phyloP scores from a whole-genome alignment of 2,113 vertebrate genomes.

The Ibidorhyncha struthersii region DNA sequence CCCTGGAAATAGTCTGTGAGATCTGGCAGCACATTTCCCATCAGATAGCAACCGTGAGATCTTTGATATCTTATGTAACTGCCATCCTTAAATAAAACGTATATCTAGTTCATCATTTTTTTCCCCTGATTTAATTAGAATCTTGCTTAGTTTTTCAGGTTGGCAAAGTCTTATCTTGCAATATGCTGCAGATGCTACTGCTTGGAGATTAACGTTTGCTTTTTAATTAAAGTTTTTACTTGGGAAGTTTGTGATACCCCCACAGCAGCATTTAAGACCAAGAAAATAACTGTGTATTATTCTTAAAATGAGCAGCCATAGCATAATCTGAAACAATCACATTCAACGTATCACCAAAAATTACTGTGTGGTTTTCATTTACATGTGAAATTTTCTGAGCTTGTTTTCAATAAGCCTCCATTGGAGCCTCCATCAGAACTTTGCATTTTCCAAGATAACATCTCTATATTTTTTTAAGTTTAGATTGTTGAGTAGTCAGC shows the following conservation, averaged over 20 bases:
- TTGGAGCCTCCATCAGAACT: neutral
- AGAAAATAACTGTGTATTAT: conserved; percentile 16
- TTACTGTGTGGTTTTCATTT: neutral
- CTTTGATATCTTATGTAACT: conserved; percentile 50
- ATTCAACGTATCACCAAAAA: neutral
- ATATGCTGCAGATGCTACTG: conserved; percentile 31
- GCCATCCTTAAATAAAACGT: conserved; percentile 39
- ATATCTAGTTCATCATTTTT: conserved; percentile 14
- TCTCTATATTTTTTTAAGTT: neutral
- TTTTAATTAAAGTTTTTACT: conserved; percentile 60
- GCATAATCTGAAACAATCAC: conserved; percentile 5
- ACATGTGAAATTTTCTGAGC: neutral
- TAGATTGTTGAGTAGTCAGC: neutral
- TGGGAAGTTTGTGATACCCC: conserved; percentile 2
- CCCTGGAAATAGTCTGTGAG: neutral
- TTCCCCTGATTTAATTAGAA: conserved; percentile 49
- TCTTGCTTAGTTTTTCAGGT: conserved; percentile 35
- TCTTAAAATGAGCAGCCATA: conserved; percentile 14
- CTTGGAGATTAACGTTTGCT: conserved; percentile 34
- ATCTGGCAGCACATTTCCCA: conserved; percentile 35
- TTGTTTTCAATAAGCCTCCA: neutral
- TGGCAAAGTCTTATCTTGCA: conserved; percentile 35
- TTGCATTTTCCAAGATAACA: neutral
- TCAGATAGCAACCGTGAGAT: conserved; percentile 28
- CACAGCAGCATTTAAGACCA: conserved; percentile 25